Evolutionary conservation across 2,113 vertebrate genomes (phyloP).

Genomic region (Eulacestoma nigropectus): DNA sequence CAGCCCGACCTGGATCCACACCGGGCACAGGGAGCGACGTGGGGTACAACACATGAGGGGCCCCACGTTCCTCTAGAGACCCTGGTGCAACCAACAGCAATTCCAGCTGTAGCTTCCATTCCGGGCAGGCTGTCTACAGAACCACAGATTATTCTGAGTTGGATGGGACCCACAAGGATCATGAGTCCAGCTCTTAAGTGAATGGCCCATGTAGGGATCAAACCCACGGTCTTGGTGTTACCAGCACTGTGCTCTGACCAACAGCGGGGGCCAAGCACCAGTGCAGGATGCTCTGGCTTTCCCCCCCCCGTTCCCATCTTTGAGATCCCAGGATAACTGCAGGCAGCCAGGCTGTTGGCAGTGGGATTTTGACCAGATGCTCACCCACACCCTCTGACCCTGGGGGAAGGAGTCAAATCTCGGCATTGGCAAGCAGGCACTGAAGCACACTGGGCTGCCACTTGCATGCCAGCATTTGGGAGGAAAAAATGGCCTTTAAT

Average conservation of each 20-base stretch:
- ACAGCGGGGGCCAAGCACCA: accelerated
- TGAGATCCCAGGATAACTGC: not conserved
- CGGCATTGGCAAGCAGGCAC: accelerated
- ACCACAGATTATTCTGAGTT: not conserved
- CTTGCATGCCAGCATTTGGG: not conserved
- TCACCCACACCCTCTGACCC: not conserved
- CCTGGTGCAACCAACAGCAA: not conserved
- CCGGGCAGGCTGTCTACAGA: not conserved
- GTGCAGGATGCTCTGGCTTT: accelerated
- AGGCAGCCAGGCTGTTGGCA: not conserved
- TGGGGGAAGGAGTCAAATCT: not conserved
- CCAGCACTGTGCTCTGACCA: not conserved
- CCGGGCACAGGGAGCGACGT: accelerated
- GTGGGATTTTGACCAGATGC: accelerated
- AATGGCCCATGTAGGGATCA: not conserved
- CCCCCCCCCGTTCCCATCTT: not conserved
- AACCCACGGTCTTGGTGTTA: not conserved
- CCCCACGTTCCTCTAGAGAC: not conserved
- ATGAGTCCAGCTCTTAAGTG: not conserved
- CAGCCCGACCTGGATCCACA: accelerated
- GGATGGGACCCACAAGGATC: not conserved
- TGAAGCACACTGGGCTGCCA: accelerated
- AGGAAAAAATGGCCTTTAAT: not conserved
- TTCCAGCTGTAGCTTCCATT: not conserved
- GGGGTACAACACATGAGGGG: not conserved